Conservation (phyloP, 2,888 invertebrate genomes). For the Scaptomyza parva region DNA sequence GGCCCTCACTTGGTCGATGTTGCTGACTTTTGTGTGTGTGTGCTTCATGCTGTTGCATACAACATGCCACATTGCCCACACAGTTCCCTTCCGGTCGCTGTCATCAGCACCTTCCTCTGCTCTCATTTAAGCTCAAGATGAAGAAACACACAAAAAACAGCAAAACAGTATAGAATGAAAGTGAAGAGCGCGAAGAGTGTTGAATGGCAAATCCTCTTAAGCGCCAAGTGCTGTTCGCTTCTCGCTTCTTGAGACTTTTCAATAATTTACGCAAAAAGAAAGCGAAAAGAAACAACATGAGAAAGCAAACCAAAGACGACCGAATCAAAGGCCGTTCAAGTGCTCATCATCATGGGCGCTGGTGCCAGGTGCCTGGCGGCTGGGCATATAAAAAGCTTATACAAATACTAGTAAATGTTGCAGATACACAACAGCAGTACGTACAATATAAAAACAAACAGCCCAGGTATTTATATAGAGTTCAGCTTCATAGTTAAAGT, state of each 20-base stretch:
- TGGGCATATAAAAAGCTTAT: conserved; percentile 36
- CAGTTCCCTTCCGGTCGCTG: conserved; percentile 2
- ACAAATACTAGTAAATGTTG: conserved; percentile 8
- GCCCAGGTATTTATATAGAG: conserved; percentile 32
- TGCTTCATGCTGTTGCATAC: conserved; percentile 39
- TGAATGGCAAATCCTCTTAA: conserved; percentile 70
- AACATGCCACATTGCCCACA: conserved; percentile 42
- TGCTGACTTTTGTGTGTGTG: conserved; percentile 21
- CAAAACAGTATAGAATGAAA: not conserved
- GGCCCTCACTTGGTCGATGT: conserved; percentile 33
- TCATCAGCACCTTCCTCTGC: conserved; percentile 17
- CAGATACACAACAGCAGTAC: not conserved
- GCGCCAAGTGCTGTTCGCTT: conserved; percentile 42
- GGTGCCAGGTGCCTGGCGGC: conserved; percentile 55
- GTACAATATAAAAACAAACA: conserved; percentile 23
- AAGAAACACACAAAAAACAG: conserved; percentile 5
- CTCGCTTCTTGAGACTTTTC: conserved; percentile 66
- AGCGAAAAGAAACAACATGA: conserved; percentile 24
- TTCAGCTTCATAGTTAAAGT: conserved; percentile 1
- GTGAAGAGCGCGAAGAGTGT: conserved; percentile 5
- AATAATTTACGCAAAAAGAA: conserved; percentile 68
- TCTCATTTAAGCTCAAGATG: conserved; percentile 37
- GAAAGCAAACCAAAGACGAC: conserved; percentile 26
- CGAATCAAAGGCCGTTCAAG: conserved; percentile 61
- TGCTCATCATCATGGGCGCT: conserved; percentile 40